Conservation (phyloP, 2,113 vertebrate genomes). For the Nothoprocta perdicaria region DNA sequence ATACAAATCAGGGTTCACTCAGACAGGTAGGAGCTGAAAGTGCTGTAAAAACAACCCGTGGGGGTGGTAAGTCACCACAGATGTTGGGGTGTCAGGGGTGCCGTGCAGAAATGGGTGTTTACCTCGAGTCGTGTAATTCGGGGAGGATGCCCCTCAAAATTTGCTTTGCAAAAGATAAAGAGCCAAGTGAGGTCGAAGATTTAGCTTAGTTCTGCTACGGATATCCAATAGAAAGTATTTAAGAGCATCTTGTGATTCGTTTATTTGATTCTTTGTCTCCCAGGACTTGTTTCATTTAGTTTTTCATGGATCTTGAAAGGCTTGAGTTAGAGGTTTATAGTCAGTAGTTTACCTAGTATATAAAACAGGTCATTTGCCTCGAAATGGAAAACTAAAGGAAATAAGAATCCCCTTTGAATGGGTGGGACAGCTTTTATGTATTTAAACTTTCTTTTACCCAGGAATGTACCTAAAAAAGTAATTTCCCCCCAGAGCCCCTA, state of each 20-base stretch:
- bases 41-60: constrained; percentile 54
- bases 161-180: background rate
- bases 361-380: background rate
- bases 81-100: background rate
- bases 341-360: background rate
- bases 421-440: background rate
- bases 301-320: background rate
- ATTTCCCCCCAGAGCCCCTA: background rate
- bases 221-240: background rate
- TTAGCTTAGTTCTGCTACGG: background rate
- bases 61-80: constrained; percentile 52
- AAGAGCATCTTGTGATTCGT: background rate
- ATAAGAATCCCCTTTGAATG: background rate
- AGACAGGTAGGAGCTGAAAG: constrained; percentile 84
- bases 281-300: background rate
- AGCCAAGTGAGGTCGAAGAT: background rate
- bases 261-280: background rate
- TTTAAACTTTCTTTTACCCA: background rate
- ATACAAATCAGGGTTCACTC: constrained; percentile 88
- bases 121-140: background rate
- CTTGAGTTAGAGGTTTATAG: background rate
- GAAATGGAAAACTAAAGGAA: background rate
- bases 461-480: background rate
- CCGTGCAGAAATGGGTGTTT: constrained; percentile 27
- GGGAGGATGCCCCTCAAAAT: background rate